Base-by-base conservation (phyloP, 2,888 invertebrate species). In the Cistogaster globosa region DNA sequence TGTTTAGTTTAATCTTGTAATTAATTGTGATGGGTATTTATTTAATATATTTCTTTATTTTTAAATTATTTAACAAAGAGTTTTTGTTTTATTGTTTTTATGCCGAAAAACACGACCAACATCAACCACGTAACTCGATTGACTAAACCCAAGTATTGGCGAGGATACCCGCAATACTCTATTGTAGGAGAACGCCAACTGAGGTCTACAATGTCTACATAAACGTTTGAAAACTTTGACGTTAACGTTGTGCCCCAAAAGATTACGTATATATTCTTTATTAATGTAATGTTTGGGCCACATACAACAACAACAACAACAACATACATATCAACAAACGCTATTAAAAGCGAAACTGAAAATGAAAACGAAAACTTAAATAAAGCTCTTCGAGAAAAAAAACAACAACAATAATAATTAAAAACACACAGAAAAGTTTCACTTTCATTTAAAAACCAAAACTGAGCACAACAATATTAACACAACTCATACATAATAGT, bases 101-200 rank as follows among this genome's bases (percentile, higher is more conserved):
- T 88, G 89, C 88, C 89, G 89, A 90, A 91, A 71, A 91, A 91
- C 91, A 91, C 92, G 90, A 92, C 92, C 91, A 91, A 90, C 90
- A 90, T 90, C 92, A 91, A 92, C 92, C 91, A 91, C 92, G 92
- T 91, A 91, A 90, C 91, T 92, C 92, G 92, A 92, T 92, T 92
- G 91, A 93, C 92, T 92, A 92, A 93, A 90, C 89, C 89, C 89
- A 90, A 92, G 90, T 90, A 90, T 91, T 90, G 89, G 91, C 89
- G 92, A 92, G 92, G 92, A 92, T 91, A 89, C 88, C 88, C 89
- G 88, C 87, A 88, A 86, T 85, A 88, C 88, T 89, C 87, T 90
- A 85, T 79, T 32, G 55, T 71, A 76, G 63, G 60, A 71, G 67
- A 76, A 65, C 83, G 80, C 36, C 57, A 60, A 57, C 68, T 45